Percentiles rank a stretch among this genome's conserved stretches.
These are phyloP conservation scores for Triplophysa dalaica DNA, from an alignment of 2,113 vertebrate genomes.

Conservation along the genomic window DNA sequence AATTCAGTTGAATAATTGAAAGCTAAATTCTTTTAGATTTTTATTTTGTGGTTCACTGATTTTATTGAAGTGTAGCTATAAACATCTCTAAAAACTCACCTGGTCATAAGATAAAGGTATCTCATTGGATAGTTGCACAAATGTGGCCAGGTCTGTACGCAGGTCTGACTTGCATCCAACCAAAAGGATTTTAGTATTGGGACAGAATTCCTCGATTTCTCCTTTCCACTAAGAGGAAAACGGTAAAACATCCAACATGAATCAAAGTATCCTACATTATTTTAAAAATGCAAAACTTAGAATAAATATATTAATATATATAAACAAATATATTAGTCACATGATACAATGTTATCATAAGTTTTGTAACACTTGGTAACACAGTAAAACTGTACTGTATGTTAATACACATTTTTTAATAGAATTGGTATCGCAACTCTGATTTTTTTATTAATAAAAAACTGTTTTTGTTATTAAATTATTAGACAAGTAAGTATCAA, in stretches of 20 bases:
- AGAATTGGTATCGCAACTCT: no score
- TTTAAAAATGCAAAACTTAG: no score
- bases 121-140: conserved; percentile 86
- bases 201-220: conserved; percentile 90
- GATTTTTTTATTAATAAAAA: no score
- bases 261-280: not conserved
- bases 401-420: no score
- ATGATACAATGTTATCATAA: no score
- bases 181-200: conserved; percentile 89
- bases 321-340: no score
- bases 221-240: conserved; percentile 83
- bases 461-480: no score
- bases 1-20: not conserved
- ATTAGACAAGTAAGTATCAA: no score
- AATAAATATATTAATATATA: no score
- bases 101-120: conserved; percentile 88
- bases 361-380: no score
- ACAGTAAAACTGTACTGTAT: no score
- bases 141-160: conserved; percentile 84
- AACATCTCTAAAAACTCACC: conserved; percentile 65
- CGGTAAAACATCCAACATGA: not conserved
- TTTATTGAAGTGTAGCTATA: not conserved
- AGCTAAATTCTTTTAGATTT: not conserved
- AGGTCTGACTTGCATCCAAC: conserved; percentile 92
- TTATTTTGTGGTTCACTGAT: not conserved